Evolutionary conservation across 1,140 invertebrate species (phyloP).

Genomic region (Linepithema humile): DNA sequence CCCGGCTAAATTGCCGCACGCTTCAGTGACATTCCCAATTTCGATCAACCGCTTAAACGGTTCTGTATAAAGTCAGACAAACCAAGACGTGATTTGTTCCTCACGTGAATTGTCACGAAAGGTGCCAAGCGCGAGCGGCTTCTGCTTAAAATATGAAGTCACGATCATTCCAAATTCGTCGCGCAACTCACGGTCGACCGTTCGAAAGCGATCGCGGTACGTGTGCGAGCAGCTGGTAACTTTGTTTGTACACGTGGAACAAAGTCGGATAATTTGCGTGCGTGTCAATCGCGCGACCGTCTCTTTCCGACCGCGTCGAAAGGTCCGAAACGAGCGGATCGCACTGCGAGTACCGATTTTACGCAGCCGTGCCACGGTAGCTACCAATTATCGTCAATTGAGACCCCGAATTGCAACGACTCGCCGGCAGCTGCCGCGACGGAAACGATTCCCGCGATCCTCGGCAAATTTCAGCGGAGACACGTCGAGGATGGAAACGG

Average conservation of each 20-base stretch:
- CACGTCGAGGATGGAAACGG: background rate
- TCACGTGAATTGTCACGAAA: constrained; percentile 30
- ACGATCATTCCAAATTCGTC: constrained; percentile 14
- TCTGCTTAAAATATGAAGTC: constrained; percentile 4
- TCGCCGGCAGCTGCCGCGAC: constrained; percentile 63
- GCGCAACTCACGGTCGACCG: background rate
- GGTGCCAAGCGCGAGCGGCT: background rate
- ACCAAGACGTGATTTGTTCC: background rate
- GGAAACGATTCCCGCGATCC: constrained; percentile 39
- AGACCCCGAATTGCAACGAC: constrained; percentile 76
- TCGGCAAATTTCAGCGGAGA: constrained; percentile 17
- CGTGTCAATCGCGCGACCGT: constrained; percentile 20
- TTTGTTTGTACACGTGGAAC: constrained; percentile 45
- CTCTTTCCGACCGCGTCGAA: constrained; percentile 48
- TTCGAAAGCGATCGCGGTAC: background rate
- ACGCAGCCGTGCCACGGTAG: constrained; percentile 66
- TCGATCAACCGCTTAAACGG: constrained; percentile 9
- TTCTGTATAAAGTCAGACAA: background rate
- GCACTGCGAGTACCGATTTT: constrained; percentile 61
- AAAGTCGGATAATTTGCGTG: constrained; percentile 35
- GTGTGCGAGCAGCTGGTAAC: constrained; percentile 40
- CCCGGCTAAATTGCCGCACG: background rate
- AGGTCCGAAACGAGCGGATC: constrained; percentile 52
- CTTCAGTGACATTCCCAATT: background rate
- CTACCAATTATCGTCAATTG: constrained; percentile 81